Conservation (phyloP, 2,888 invertebrate species). For the Acrocera orbiculus region DNA sequence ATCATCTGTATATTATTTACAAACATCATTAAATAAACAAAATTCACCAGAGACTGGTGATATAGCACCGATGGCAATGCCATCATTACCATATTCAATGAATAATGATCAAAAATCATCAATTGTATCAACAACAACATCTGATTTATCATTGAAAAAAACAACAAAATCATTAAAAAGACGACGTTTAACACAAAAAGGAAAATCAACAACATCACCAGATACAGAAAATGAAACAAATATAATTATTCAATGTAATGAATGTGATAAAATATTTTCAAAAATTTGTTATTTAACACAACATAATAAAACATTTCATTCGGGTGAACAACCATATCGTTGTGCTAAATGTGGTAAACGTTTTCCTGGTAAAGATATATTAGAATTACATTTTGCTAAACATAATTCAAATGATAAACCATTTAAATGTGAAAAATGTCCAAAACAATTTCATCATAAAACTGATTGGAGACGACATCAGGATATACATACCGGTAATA, state of each 20-base stretch:
- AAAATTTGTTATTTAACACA: constrained; percentile 78
- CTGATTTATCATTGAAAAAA: no score
- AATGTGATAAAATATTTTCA: constrained; percentile 71
- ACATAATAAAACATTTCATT: constrained; percentile 78
- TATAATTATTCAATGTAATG: constrained; percentile 57
- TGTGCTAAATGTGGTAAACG: constrained; percentile 74
- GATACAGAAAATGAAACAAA: no score
- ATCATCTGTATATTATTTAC: no score
- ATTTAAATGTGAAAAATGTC: constrained; percentile 68
- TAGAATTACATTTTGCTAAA: constrained; percentile 55
- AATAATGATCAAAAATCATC: no score
- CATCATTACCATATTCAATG: no score
- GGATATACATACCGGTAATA: constrained; percentile 72
- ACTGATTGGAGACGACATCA: constrained; percentile 74
- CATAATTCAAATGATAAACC: constrained; percentile 64
- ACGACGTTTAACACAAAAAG: constrained; percentile 1
- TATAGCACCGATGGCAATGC: no score
- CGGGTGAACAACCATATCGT: constrained; percentile 70
- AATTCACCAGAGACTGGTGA: no score
- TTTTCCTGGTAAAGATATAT: constrained; percentile 52
- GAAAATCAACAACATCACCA: constrained; percentile 16
- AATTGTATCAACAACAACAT: no score
- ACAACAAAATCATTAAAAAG: no score
- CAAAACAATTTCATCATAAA: constrained; percentile 81
- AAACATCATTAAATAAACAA: no score